phyloP scores from a whole-genome alignment of 2,113 vertebrate species.

The Phoxinus phoxinus region DNA sequence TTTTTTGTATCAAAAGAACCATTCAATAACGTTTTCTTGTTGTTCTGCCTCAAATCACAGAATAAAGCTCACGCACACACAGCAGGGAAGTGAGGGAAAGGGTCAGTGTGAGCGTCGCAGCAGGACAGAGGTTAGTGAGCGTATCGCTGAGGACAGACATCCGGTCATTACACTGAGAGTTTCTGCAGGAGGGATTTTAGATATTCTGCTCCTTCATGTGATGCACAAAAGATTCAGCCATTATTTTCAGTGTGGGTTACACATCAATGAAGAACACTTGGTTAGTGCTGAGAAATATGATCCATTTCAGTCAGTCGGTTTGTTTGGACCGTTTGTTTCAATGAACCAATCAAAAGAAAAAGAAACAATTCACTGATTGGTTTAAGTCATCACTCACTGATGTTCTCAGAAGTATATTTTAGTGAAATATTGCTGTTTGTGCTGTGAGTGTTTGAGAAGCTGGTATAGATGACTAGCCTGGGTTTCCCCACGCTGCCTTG shows the following conservation, averaged over 20 bases:
- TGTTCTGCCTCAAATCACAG: not conserved
- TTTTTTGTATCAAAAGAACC: not conserved
- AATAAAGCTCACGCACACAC: not conserved
- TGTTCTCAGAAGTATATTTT: not conserved
- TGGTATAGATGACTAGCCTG: not conserved
- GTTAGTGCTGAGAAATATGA: not conserved
- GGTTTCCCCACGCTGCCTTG: no score
- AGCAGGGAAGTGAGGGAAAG: not conserved
- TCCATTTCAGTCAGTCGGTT: not conserved
- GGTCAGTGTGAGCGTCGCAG: not conserved
- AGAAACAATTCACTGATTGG: not conserved
- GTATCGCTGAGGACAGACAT: not conserved
- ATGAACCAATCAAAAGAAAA: not conserved
- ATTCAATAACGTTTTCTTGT: not conserved
- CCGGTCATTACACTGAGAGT: not conserved
- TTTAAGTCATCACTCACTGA: not conserved
- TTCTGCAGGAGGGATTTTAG: not conserved
- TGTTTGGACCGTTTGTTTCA: not conserved
- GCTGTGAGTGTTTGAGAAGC: not conserved
- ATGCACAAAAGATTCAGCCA: not conserved
- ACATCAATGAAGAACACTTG: not conserved
- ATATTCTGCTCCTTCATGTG: conserved; percentile 11
- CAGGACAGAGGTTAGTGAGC: not conserved
- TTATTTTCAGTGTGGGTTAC: not conserved
- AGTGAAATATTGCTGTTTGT: not conserved